Evolutionary conservation across 2,797 vertebrate genomes (phyloP), one percentile per base, ranked within the genome.

Genomic region (Eurystomus glaucurus): DNA sequence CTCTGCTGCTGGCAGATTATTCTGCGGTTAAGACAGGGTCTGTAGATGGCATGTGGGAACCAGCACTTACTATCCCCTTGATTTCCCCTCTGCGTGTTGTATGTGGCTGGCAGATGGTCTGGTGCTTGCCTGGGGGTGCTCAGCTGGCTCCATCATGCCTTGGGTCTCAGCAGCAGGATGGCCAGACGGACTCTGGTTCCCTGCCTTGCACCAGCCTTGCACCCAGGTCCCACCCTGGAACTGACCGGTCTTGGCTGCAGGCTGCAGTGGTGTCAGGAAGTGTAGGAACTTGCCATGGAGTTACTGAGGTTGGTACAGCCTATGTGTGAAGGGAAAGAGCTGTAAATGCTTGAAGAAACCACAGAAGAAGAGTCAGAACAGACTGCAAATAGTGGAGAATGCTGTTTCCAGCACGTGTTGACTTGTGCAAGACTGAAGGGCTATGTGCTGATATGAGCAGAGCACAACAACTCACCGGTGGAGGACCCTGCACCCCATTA

Each of bases 401-500:
- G 9, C 26, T 71, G 18, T 19, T 88, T 29, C 21, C 55, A 65
- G 39, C 31, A 71, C 1, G 2, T 8, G 25, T 28, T 70, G 46
- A 45, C 28, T 72, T 0, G 2, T n/a, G 28, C 28, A 77, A 82
- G 11, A 43, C 65, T 68, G 48, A 45, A 61, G 23, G 71, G 45
- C 17, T 28, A 21, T 20, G 11, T 62, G 28, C 23, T 64, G 57
- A 4, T 33, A 41, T 21, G 10, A 55, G 43, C 25, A 70, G 29
- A 72, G 7, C 4, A 7, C 10, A 28, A 25, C 4, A 25, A 8
- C 3, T 69, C 5, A 1, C 35, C 2, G 1, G 6, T 5, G 3
- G 66, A 87, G 41, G 23, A 33, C 25, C 14, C 41, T 76, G 23
- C 10, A 33, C 16, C 5, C 19, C 17, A 6, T 11, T 1, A 18